Base-by-base conservation (phyloP, 2,888 invertebrate species). In the Hypena proboscidalis region DNA sequence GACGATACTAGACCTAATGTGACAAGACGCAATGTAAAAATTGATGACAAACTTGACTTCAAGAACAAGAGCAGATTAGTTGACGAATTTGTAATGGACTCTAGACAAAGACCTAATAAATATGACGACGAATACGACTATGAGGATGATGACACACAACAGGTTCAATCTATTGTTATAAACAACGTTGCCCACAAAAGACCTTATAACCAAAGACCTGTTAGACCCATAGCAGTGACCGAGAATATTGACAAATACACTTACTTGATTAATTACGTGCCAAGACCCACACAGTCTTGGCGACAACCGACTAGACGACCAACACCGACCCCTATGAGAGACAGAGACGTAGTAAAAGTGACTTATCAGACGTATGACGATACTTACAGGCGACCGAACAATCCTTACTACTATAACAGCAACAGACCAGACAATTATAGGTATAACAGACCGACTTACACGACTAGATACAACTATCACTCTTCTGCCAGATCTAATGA, bases 1-100 rank as follows among this genome's bases (percentile, higher is more conserved):
- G 17, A 50, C 8, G 17, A 31, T 3, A 57, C 58, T 17, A 77
- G 70, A 63, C 55, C 53, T 29, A 69, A 72, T 37, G 59, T 56
- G 33, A 80, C 77, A 13, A 48, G 41, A 60, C 65, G 43, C 2
- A 50, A 57, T 34, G 57, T 75, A 62, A 75, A 76, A 47, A 89
- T 93, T 30, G 92, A 92, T 59, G 93, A 93, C 74, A 93, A 93
- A 90, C 85, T 93, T 38, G 93, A 93, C 85, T 85, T 93, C 66
- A 88, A 78, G 67, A 86, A 90, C 47, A 90, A 90, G 74, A 87
- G 75, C 46, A 74, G 73, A 81, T 83, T 89, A 7, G 84, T 75
- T 38, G 84, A 80, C 11, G 78, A 88, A 59, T 54, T 77, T 39
- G 67, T 54, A 36, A 25, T 63, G 31, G 66, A 78, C 58, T 74